Conservation (phyloP, 2,888 invertebrate genomes). For the Noctua pronuba region DNA sequence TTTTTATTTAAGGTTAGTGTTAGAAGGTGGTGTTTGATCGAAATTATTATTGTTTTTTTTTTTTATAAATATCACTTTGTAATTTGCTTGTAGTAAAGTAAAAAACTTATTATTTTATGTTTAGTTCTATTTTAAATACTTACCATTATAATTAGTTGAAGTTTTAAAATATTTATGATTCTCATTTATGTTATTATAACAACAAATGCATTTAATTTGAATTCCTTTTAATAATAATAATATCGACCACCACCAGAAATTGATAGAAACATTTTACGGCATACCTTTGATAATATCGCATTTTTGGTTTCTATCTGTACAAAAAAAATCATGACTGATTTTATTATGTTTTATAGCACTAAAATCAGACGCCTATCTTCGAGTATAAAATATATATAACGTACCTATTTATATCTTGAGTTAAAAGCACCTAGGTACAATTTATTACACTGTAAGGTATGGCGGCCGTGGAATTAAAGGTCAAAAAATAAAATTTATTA, state of each 20-base stretch:
- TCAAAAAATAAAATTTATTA: constrained; percentile 50
- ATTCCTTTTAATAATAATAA: constrained; percentile 10
- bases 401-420: constrained; percentile 65
- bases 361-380: constrained; percentile 55
- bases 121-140: not conserved
- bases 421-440: constrained; percentile 87
- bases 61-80: not conserved
- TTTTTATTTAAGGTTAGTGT: constrained; percentile 26
- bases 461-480: constrained; percentile 63
- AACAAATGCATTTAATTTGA: constrained; percentile 5
- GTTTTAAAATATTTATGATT: not conserved
- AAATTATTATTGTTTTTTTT: constrained; percentile 62
- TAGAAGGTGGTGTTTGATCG: constrained; percentile 35
- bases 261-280: constrained; percentile 15
- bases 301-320: constrained; percentile 16
- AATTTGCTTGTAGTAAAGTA: not conserved
- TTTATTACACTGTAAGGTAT: constrained; percentile 70
- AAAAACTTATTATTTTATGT: not conserved
- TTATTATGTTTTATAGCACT: constrained; percentile 39
- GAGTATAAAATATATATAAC: constrained; percentile 39
- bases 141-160: not conserved
- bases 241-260: constrained; percentile 28
- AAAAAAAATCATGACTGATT: constrained; percentile 41
- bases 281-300: constrained; percentile 4
- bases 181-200: not conserved